Percentiles rank a stretch among this genome's conserved stretches.
These are phyloP conservation scores for Pituophis catenifer DNA, from an alignment of 2,113 vertebrate species.

Conservation along the genomic window DNA sequence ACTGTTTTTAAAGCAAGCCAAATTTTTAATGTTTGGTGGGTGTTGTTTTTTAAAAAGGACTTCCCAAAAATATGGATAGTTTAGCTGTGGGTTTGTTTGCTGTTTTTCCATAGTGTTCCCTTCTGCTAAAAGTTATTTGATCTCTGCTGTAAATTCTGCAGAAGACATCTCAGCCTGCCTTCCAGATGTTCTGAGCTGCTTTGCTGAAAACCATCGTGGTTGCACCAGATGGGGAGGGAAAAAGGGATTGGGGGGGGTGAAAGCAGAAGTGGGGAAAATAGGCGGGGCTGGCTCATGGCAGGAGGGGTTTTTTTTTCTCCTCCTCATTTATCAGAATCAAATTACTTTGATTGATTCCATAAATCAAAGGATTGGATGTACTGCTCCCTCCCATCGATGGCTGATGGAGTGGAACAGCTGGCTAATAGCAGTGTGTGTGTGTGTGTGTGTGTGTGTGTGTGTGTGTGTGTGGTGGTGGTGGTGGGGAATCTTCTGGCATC, in stretches of 20 bases:
- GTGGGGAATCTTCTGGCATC: background rate
- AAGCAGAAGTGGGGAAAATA: background rate
- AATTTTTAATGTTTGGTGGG: too few species aligned
- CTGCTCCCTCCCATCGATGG: background rate
- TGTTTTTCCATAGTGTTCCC: background rate
- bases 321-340: background rate
- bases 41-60: background rate
- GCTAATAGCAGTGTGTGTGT: rapidly evolving
- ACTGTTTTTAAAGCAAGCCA: background rate
- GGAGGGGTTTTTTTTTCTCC: too few species aligned
- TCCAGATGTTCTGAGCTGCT: background rate
- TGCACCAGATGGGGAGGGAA: background rate
- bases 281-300: background rate
- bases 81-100: background rate
- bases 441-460: too few species aligned
- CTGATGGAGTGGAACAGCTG: background rate
- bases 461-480: too few species aligned
- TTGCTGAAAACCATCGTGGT: background rate
- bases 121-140: background rate
- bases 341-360: background rate
- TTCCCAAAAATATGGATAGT: background rate
- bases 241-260: background rate
- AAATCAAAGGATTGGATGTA: background rate
- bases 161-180: background rate
- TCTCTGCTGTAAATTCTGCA: background rate